Base-by-base conservation (phyloP, 2,888 invertebrate species). In the Shargacucullia verbasci region DNA sequence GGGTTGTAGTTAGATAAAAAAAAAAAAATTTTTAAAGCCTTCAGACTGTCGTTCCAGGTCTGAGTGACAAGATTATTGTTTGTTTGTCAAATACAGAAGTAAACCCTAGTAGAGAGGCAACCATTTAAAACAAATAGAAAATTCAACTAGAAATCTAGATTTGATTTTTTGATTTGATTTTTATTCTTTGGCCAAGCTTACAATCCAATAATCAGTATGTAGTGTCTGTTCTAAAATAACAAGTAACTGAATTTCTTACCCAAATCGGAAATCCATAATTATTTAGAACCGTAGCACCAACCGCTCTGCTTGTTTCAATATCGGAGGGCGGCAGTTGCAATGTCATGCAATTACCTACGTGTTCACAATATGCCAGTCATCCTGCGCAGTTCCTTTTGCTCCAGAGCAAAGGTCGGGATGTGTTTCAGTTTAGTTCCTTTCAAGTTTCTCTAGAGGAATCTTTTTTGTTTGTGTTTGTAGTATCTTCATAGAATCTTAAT, bases 261-360 rank as follows among this genome's bases (percentile, higher is more conserved):
- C 0, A 47, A 43, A 61, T 55, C 33, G 40, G 40, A 35, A 63
- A 59, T 37, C 38, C 31, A 49, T 43, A 50, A 64, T 64, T 45
- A 64, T 48, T 70, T 31, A n/a, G 27, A 50, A 57, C 29, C 33
- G 14, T 47, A 38, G 38, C 25, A 54, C 41, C 37, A 44, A 53
- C 41, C 39, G 46, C 31, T 45, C 33, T 49, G 57, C 39, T 56
- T 60, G 52, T 49, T 65, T 27, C 39, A 54, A 70, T 65, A 70
- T 52, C 37, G 44, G 43, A 55, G 73, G 60, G 55, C 44, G 41
- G 39, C 57, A 66, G 56, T 59, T 74, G 73, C 73, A 59, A 55
- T 67, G 73, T 74, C 73, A 74, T 76, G 73, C 76, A 70, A 76
- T 74, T 76, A 74, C 73, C 67, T 58, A 47, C 63, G 73, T 54